Evolutionary conservation across 2,888 invertebrate species (phyloP).

Genomic region (Pteria penguin): DNA sequence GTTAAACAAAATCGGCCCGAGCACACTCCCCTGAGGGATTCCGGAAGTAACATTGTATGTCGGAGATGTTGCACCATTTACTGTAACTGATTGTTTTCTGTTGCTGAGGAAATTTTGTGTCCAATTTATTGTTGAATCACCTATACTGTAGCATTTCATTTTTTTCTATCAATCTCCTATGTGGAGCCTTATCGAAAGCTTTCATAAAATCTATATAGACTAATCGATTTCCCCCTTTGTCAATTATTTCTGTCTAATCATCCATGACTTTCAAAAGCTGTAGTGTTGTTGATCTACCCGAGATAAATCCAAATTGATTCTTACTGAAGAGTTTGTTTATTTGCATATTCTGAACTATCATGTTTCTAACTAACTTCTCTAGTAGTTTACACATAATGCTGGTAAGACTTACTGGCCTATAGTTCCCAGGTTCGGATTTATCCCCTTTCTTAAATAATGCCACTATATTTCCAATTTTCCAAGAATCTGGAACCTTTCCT

Average conservation of each 20-base stretch:
- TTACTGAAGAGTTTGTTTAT: not conserved
- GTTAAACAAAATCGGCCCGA: not conserved
- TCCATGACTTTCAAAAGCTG: slow-evolving; percentile 22
- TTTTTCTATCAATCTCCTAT: slow-evolving; percentile 1
- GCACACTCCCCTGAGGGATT: no score
- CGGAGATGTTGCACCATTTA: no score
- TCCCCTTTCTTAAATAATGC: slow-evolving; percentile 21
- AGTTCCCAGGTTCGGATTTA: slow-evolving; percentile 4
- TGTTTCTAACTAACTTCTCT: slow-evolving; percentile 6
- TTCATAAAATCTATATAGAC: slow-evolving; percentile 26
- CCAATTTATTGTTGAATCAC: not conserved
- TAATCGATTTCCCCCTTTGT: slow-evolving; percentile 3
- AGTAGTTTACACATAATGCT: slow-evolving; percentile 8
- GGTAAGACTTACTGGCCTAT: slow-evolving; percentile 27
- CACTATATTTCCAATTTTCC: slow-evolving; percentile 2
- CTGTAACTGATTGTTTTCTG: slow-evolving; percentile 8
- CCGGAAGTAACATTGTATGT: slow-evolving; percentile 1
- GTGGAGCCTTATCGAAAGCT: slow-evolving; percentile 30
- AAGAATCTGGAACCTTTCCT: not conserved
- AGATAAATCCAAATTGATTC: slow-evolving; percentile 30
- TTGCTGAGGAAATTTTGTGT: not conserved
- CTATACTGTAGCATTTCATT: not conserved
- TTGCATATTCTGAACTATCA: not conserved
- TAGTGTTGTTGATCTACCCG: slow-evolving; percentile 26
- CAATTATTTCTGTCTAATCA: slow-evolving; percentile 20